phyloP scores from a whole-genome alignment of 2,113 vertebrate genomes.

The Onychostoma macrolepis region DNA sequence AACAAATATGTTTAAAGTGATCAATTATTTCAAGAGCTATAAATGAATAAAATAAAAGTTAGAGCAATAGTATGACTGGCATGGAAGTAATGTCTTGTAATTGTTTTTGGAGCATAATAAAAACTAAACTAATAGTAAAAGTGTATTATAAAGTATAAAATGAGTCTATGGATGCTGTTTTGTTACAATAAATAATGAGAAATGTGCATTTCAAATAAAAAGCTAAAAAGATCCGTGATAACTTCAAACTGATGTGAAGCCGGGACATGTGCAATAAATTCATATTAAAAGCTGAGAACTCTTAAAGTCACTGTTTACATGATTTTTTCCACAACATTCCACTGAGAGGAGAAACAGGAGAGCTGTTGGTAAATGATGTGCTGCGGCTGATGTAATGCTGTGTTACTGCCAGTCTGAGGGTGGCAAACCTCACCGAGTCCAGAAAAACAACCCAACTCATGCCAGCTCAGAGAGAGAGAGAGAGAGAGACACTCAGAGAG shows the following conservation, averaged over 20 bases:
- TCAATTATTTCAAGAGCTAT: too few relatives aligned
- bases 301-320: not conserved
- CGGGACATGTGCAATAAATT: not conserved
- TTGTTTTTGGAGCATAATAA: too few relatives aligned
- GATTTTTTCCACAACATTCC: not conserved
- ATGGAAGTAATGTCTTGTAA: too few relatives aligned
- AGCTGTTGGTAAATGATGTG: constrained; percentile 27
- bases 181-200: too few relatives aligned
- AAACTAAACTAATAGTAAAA: too few relatives aligned
- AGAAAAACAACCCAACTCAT: constrained; percentile 7
- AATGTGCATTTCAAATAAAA: not conserved
- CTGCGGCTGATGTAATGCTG: not conserved
- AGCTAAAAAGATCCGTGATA: not conserved
- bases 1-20: too few relatives aligned
- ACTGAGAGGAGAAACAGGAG: not conserved
- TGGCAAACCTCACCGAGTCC: constrained; percentile 14
- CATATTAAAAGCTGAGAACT: not conserved
- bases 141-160: too few relatives aligned
- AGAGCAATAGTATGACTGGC: too few relatives aligned
- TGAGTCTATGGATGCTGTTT: too few relatives aligned
- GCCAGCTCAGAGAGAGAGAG: constrained; percentile 17
- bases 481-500: not conserved
- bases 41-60: too few relatives aligned
- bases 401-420: not conserved
- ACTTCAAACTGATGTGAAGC: not conserved